phyloP scores from a whole-genome alignment of 2,797 vertebrate species.

The Serranus cabrilla region DNA sequence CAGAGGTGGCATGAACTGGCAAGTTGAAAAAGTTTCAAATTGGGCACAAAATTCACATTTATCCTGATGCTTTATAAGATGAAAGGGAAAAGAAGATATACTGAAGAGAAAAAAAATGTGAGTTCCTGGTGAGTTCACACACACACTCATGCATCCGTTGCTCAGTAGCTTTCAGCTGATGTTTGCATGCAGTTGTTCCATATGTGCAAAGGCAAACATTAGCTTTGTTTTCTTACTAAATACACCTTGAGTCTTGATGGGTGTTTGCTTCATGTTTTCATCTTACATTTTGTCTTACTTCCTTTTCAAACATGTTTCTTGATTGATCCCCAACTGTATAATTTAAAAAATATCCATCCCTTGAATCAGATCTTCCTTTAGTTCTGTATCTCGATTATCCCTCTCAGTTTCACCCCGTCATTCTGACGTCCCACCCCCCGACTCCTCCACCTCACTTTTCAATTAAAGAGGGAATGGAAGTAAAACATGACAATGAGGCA shows the following conservation, averaged over 20 bases:
- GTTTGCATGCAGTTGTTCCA: not conserved
- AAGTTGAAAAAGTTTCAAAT: not conserved
- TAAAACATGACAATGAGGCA: conserved; percentile 57
- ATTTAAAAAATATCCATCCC: not conserved
- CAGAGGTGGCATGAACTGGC: not conserved
- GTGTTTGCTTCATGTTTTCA: not conserved
- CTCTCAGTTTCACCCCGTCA: not conserved
- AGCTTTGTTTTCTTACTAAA: not conserved
- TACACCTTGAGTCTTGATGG: not conserved
- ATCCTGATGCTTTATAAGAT: not conserved
- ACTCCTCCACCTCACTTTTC: conserved; percentile 53
- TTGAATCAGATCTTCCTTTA: not conserved
- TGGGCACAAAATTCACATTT: not conserved
- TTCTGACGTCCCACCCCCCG: not conserved
- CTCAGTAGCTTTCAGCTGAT: not conserved
- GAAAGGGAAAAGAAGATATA: not conserved
- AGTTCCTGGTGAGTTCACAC: not conserved
- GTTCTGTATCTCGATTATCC: not conserved
- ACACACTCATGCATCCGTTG: not conserved
- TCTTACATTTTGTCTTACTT: not conserved
- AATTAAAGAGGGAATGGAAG: conserved; percentile 58
- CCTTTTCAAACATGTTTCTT: not conserved
- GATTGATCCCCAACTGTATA: not conserved
- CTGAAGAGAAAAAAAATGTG: not conserved
- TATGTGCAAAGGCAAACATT: too few relatives aligned